Conservation (phyloP, 2,888 invertebrate species). For the Nymphalis c-album region DNA sequence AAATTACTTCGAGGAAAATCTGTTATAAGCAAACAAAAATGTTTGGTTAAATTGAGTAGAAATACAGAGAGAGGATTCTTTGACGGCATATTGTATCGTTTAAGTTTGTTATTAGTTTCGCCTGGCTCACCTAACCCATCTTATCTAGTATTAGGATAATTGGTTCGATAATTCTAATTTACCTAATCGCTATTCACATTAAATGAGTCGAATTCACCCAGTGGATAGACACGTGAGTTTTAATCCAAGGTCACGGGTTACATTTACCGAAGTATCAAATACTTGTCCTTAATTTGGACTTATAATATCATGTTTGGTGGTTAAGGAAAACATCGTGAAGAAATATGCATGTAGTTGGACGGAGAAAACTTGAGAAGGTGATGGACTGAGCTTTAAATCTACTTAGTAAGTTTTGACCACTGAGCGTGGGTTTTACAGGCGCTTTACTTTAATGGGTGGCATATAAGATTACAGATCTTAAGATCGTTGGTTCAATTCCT, state of each 20-base stretch:
- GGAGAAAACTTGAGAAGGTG: too few species aligned
- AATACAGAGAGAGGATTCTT: constrained; percentile 47
- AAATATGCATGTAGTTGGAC: too few species aligned
- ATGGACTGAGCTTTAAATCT: too few species aligned
- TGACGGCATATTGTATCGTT: constrained; percentile 30
- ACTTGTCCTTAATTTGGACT: too few species aligned
- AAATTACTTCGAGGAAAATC: constrained; percentile 56
- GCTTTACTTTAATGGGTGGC: too few species aligned
- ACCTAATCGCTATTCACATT: constrained; percentile 24
- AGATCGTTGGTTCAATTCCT: too few species aligned
- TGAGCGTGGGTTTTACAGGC: too few species aligned
- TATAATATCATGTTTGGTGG: too few species aligned
- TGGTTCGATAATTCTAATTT: constrained; percentile 26
- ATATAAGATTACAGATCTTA: too few species aligned
- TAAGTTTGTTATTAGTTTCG: constrained; percentile 31
- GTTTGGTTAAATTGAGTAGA: constrained; percentile 46
- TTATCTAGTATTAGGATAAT: constrained; percentile 23
- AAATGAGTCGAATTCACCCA: neutral
- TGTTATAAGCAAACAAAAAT: constrained; percentile 61
- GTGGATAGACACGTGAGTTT: neutral
- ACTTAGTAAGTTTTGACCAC: too few species aligned
- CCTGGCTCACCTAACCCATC: constrained; percentile 29
- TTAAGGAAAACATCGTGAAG: too few species aligned
- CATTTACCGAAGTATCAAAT: neutral
- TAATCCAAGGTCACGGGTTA: neutral